These are phyloP conservation scores for Pygmarrhopalites habei DNA, from an alignment of 1,140 invertebrate genomes.

Conservation along the genomic window DNA sequence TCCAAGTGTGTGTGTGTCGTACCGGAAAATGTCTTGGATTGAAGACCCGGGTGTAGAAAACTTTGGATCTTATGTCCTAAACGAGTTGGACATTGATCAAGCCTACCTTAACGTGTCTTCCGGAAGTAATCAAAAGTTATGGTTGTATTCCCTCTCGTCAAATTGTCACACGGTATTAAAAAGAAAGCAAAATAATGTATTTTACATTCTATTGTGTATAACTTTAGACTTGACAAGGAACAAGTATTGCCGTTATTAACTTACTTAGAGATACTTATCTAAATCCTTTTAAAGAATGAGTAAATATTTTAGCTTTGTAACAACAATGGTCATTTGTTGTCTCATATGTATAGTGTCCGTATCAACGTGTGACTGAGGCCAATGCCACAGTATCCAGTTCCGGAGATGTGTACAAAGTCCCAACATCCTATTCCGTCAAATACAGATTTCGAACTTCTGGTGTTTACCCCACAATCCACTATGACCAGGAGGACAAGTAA, in stretches of 20 bases:
- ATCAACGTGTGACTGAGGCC: neutral
- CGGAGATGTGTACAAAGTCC: constrained; percentile 12
- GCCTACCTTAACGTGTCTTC: constrained; percentile 41
- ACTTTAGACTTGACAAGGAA: neutral
- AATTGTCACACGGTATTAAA: constrained; percentile 40
- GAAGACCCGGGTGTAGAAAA: constrained; percentile 40
- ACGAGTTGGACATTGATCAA: constrained; percentile 40
- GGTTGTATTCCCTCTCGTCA: constrained; percentile 40
- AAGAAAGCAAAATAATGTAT: neutral
- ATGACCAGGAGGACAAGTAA: constrained; percentile 22
- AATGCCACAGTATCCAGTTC: neutral
- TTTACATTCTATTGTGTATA: neutral
- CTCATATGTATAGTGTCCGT: constrained; percentile 21
- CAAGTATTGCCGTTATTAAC: neutral
- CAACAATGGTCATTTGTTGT: neutral
- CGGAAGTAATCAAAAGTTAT: constrained; percentile 18
- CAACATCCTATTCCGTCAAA: constrained; percentile 27
- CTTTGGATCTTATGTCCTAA: constrained; percentile 40
- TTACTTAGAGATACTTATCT: neutral
- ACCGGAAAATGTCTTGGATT: constrained; percentile 41
- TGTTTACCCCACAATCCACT: neutral
- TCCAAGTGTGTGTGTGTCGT: no score
- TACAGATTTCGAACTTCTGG: constrained; percentile 26
- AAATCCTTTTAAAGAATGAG: neutral
- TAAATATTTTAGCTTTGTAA: neutral